Conservation (phyloP, 2,888 invertebrate species). For the Zaprionus bogoriensis region DNA sequence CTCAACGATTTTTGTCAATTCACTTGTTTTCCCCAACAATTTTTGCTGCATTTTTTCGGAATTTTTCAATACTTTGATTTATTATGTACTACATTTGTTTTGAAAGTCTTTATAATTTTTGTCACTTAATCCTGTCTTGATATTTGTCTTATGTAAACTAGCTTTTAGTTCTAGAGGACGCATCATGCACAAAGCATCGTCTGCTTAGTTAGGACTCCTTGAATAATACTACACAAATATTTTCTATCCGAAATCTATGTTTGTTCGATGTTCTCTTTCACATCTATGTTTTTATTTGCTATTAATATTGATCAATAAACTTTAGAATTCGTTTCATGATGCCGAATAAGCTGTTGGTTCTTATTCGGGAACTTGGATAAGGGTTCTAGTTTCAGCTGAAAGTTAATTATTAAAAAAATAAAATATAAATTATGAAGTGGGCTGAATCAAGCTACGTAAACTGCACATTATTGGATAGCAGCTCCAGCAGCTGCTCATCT, state of each 20-base stretch:
- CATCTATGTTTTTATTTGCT: constrained; percentile 38
- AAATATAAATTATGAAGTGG: background rate
- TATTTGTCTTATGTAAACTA: constrained; percentile 34
- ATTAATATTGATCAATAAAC: constrained; percentile 50
- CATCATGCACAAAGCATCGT: constrained; percentile 31
- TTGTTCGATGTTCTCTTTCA: constrained; percentile 38
- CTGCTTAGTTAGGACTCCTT: constrained; percentile 25
- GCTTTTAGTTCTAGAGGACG: constrained; percentile 38
- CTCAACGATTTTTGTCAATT: constrained; percentile 29
- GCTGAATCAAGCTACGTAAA: constrained; percentile 46
- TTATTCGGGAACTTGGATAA: background rate
- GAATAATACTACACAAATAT: constrained; percentile 7
- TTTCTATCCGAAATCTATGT: constrained; percentile 30
- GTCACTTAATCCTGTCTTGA: constrained; percentile 9
- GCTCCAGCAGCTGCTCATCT: constrained; percentile 61
- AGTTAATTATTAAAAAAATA: background rate
- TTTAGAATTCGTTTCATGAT: constrained; percentile 49
- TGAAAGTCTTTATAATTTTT: constrained; percentile 1
- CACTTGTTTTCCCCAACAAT: background rate
- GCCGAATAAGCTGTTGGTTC: constrained; percentile 16
- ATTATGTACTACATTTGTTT: background rate
- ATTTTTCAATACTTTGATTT: constrained; percentile 18
- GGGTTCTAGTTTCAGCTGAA: background rate
- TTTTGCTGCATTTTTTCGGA: constrained; percentile 19
- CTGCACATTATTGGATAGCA: constrained; percentile 63